Base-by-base conservation (phyloP, 92 coral and sea anemone species). In the Heliopora coerulea region DNA sequence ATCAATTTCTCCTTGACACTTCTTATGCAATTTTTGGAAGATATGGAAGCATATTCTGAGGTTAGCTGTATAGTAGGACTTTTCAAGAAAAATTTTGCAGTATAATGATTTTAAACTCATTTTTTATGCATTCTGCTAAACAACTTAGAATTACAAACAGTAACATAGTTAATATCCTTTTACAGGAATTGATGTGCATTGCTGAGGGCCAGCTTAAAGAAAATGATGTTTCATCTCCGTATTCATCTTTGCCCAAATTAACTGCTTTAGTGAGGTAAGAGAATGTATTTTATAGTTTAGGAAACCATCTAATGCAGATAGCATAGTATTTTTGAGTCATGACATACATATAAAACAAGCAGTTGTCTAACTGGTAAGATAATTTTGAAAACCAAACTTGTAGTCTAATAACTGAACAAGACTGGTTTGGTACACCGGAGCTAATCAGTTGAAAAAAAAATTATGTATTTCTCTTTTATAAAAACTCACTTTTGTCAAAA, bases 1-100 rank as follows among this genome's bases (percentile, higher is more conserved):
- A 87, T 93, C 34, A 96, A 91, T 57, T 93, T 93, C 74, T 93
- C 98, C 12, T 84, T 93, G 18, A 93, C 98, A 26, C 88, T 93
- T 0, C 86, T 93, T 48, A 87, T 93, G 37, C 98, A 93, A 85
- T 93, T 93, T 59, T 74, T 93, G 31, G 98, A 93, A 56, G 98
- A 93, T 59, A 93, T 93, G 98, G 98, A 93, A 33, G 98, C 98
- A 28, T 93, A 93, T 85, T 91, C 98, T 19, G 98, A 93, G 96
- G 98, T 93, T 54, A 52, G 25, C 37, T 3, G 21, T 3, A 8
- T 17, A 50, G 15, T 14, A 0, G 15, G 52, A 25, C n/a, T n/a
- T n/a, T n/a, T n/a, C n/a, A n/a, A n/a, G n/a, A n/a, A n/a, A n/a
- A n/a, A n/a, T n/a, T n/a, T 40, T 48, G 6, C 19, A 20, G 2